Evolutionary conservation across 2,888 invertebrate species (phyloP), one percentile per base, ranked within the genome.

Genomic region (Drosophila recens): DNA sequence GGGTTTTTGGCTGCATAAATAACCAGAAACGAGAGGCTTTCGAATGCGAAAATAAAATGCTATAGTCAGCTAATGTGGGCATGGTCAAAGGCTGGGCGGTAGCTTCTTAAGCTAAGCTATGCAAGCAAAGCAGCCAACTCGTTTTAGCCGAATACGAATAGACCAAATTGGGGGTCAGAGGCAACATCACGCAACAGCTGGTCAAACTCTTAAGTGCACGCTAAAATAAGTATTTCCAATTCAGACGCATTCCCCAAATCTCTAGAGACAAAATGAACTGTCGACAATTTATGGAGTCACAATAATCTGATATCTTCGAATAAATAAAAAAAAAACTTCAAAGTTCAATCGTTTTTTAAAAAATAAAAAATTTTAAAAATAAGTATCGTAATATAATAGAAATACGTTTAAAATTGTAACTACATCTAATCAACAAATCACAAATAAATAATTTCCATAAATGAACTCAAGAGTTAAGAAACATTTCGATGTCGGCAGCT

Each of bases 1-100:
- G 70, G 87, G 84, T 82, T 40, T 40, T 86, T 4, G 36, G 51
- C 63, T 67, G 86, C 86, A 88, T 83, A 88, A 83, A 88, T 86
- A 88, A 88, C 75, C 56, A 67, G 66, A 71, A 71, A 52, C 62
- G 66, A 65, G 52, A 43, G 52, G 45, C 64, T 67, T 30, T 56
- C 67, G 74, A 81, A 70, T 62, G 46, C 33, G 56, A 81, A 79
- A 67, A 72, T 77, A 79, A 80, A 80, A 71, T 43, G 51, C 61
- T 58, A 58, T 58, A 67, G 52, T 56, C 56, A 56, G 56, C 56
- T 45, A 45, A 33, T 54, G 43, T 11, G 49, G 79, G 86, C 72
- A 79, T 75, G 69, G n/a, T 51, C 73, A 67, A 77, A 40, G 54
- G 54, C 43, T 34, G 34, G 40, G 10, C 38, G 20, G 59, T 48